These are phyloP conservation scores for Helogale parvula DNA, from an alignment of 2,113 vertebrate genomes.

Conservation along the genomic window DNA sequence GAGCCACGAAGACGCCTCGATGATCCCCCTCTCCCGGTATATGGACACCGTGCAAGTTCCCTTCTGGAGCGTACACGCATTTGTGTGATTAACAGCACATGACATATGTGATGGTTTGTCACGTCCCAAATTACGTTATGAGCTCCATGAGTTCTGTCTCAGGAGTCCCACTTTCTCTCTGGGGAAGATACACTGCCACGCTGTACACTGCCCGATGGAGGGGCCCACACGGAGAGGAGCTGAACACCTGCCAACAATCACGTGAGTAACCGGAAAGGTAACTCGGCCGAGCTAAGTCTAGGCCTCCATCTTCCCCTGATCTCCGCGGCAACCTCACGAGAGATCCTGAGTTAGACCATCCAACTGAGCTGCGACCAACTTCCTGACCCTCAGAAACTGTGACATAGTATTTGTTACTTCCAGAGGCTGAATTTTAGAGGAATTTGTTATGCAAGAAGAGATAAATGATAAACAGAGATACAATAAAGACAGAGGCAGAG, in stretches of 20 bases:
- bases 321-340: neutral
- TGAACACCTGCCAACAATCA: neutral
- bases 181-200: neutral
- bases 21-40: neutral
- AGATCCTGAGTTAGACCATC: neutral
- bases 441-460: neutral
- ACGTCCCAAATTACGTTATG: neutral
- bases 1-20: neutral
- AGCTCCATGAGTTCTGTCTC: neutral
- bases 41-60: neutral
- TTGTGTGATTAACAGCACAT: neutral
- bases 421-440: neutral
- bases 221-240: neutral
- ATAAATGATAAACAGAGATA: neutral
- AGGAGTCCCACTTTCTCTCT: neutral
- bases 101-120: neutral
- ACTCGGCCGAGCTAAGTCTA: neutral
- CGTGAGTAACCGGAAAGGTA: neutral
- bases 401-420: neutral
- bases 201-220: neutral
- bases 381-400: neutral
- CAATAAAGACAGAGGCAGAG: neutral
- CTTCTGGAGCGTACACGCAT: neutral
- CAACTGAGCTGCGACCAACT: neutral
- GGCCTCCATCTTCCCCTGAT: neutral